A percentile compares a stretch with the other conserved stretches of the same genome.
Evolutionary conservation across 1,140 invertebrate genomes (phyloP).

Genomic region (Heterodera carotae): DNA sequence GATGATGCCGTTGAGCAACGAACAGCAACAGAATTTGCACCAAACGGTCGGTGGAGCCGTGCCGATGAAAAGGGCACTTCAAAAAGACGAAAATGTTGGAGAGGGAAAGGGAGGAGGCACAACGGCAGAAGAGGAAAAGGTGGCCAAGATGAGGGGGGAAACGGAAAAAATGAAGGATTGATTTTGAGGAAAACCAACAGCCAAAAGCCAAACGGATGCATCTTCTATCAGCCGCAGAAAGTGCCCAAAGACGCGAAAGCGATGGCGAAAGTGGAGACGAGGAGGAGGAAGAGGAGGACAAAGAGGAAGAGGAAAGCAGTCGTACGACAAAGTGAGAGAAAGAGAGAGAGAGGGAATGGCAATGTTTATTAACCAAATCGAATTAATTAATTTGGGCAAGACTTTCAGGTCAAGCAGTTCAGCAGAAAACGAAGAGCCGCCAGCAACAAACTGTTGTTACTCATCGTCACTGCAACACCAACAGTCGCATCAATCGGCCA

Average conservation of each 20-base stretch:
- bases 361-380: not conserved
- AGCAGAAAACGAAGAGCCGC: slow-evolving; percentile 7
- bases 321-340: slow-evolving; percentile 1
- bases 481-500: not conserved
- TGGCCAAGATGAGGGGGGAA: not conserved
- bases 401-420: slow-evolving; percentile 7
- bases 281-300: slow-evolving; percentile 29
- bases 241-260: not conserved
- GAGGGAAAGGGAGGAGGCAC: not conserved
- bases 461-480: not conserved
- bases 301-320: slow-evolving; percentile 12
- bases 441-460: not conserved
- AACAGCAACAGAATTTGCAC: not conserved
- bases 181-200: slow-evolving; percentile 5
- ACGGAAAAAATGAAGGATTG: not conserved
- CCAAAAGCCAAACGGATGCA: not conserved
- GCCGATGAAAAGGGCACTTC: not conserved
- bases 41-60: not conserved
- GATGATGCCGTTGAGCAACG: not conserved
- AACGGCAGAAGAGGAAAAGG: not conserved
- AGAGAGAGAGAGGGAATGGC: too few relatives aligned
- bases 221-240: not conserved
- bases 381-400: too few relatives aligned
- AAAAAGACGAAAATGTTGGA: not conserved
- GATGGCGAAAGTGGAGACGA: slow-evolving; percentile 13